Evolutionary conservation across 2,888 invertebrate genomes (phyloP).

Genomic region (Philonicus albiceps): DNA sequence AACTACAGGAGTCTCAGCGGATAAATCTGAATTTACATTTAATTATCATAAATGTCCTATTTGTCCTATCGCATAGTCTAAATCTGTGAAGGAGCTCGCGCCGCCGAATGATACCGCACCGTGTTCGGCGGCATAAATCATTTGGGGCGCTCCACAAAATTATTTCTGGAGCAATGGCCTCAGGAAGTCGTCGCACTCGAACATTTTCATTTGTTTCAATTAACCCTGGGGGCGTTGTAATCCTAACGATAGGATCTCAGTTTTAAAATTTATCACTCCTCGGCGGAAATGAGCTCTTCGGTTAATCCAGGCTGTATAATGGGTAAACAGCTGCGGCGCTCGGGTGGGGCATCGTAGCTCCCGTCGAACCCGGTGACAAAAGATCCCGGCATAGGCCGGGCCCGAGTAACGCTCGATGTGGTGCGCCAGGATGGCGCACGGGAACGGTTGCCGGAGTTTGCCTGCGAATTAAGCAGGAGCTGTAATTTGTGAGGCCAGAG

Average conservation of each 20-base stretch:
- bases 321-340: not conserved
- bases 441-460: not conserved
- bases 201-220: conserved; percentile 42
- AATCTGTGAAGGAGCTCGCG: not conserved
- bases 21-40: not conserved
- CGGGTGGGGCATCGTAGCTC: not conserved
- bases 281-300: conserved; percentile 30
- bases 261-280: conserved; percentile 39
- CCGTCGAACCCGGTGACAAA: not conserved
- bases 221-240: conserved; percentile 40
- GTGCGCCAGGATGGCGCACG: not conserved
- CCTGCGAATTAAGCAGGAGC: not conserved
- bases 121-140: not conserved
- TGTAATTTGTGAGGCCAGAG: not conserved
- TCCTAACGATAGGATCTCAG: conserved; percentile 30
- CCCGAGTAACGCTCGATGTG: not conserved
- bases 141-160: conserved; percentile 7
- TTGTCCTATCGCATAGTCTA: not conserved
- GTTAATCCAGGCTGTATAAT: conserved; percentile 12
- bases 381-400: not conserved
- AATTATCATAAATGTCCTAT: not conserved
- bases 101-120: not conserved
- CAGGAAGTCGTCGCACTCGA: not conserved
- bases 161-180: not conserved
- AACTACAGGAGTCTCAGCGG: not conserved